Conservation (phyloP, 2,797 vertebrate genomes). For the Muraenolepis orangiensis region DNA sequence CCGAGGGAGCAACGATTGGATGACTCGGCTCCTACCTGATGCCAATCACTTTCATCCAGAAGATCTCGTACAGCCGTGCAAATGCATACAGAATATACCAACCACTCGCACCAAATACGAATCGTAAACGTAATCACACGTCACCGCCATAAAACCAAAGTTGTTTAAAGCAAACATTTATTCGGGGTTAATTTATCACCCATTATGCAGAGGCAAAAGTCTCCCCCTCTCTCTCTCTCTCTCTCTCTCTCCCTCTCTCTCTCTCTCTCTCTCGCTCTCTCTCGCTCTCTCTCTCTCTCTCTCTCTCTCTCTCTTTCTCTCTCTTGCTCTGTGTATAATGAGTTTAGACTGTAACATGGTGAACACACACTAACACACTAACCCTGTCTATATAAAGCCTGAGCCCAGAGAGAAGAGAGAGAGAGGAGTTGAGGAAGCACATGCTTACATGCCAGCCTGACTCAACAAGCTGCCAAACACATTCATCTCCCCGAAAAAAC, state of each 20-base stretch:
- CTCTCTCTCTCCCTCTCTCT: not conserved
- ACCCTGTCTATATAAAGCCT: constrained; percentile 17
- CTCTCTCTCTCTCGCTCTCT: not conserved
- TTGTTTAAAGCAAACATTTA: not conserved
- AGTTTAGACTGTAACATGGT: not conserved
- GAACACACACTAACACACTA: no score
- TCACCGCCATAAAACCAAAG: not conserved
- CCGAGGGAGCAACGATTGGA: constrained; percentile 5
- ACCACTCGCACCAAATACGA: not conserved
- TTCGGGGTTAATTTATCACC: constrained; percentile 44
- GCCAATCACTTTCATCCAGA: constrained; percentile 24
- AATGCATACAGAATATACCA: no score
- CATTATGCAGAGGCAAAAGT: constrained; percentile 39
- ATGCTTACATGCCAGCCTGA: not conserved
- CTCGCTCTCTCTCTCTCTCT: not conserved
- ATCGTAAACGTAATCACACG: not conserved
- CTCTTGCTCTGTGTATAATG: not conserved
- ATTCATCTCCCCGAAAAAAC: not conserved
- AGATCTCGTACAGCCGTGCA: not conserved
- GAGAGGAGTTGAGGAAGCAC: no score
- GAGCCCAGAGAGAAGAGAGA: not conserved
- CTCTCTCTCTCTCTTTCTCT: not conserved
- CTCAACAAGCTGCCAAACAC: not conserved
- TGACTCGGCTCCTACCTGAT: constrained; percentile 26
- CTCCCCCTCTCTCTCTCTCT: not conserved